Evolutionary conservation across 2,113 vertebrate species (phyloP).

Genomic region (Rafetus swinhoei): DNA sequence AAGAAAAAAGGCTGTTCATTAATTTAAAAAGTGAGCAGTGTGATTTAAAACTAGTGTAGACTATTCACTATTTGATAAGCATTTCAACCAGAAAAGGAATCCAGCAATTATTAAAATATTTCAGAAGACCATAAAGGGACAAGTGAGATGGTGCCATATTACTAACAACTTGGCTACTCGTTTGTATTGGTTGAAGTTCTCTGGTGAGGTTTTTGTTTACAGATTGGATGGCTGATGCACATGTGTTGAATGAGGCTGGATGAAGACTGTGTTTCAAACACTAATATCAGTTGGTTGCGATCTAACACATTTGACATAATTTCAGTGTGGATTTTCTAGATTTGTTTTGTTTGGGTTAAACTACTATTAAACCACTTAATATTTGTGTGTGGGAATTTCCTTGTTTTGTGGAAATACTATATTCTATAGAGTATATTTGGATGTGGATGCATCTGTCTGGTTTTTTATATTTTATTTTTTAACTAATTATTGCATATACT

Average conservation of each 20-base stretch:
- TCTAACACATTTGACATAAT: not conserved
- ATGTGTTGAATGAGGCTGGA: not conserved
- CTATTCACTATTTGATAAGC: not conserved
- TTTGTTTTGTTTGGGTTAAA: not conserved
- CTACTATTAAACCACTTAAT: not conserved
- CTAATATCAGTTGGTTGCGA: not conserved
- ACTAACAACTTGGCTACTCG: not conserved
- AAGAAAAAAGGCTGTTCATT: not conserved
- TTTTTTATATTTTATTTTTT: not conserved
- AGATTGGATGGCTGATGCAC: not conserved
- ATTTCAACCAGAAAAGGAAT: not conserved
- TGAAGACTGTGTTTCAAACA: not conserved
- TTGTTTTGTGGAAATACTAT: not conserved
- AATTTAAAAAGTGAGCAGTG: not conserved
- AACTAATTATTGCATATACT: not conserved
- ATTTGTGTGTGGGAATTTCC: not conserved
- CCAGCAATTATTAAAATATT: not conserved
- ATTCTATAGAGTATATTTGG: not conserved
- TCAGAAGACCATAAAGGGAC: not conserved
- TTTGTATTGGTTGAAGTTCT: constrained; percentile 29
- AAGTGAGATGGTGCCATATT: not conserved
- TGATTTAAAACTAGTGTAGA: not conserved
- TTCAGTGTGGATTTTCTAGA: not conserved
- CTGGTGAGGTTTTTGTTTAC: constrained; percentile 23
- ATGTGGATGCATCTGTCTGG: not conserved